Evolutionary conservation across 2,113 vertebrate genomes (phyloP).

Genomic region (Ctenodactylus gundi): DNA sequence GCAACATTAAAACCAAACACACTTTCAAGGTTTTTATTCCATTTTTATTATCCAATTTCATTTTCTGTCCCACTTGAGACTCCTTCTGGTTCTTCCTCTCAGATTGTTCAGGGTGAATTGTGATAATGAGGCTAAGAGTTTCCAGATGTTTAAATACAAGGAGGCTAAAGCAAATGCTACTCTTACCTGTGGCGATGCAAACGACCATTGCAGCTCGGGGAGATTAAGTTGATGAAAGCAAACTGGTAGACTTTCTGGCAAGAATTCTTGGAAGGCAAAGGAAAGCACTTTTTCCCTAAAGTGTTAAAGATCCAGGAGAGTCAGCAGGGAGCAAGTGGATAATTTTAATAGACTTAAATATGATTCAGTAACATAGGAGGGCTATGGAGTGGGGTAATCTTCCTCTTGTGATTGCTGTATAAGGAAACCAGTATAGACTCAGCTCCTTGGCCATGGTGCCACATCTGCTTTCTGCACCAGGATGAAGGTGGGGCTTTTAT

Average conservation of each 20-base stretch:
- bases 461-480: constrained; percentile 46
- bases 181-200: constrained; percentile 71
- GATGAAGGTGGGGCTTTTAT: constrained; percentile 59
- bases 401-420: background rate
- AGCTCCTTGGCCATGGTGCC: background rate
- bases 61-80: constrained; percentile 48
- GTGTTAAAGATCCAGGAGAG: constrained; percentile 63
- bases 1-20: constrained; percentile 79
- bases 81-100: constrained; percentile 59
- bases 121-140: constrained; percentile 62
- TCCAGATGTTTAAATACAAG: constrained; percentile 58
- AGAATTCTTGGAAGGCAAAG: constrained; percentile 69
- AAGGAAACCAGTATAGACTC: background rate
- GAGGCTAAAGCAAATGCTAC: constrained; percentile 64
- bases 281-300: constrained; percentile 58
- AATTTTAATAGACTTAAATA: constrained; percentile 42
- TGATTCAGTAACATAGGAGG: constrained; percentile 31
- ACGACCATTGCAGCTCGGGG: constrained; percentile 64
- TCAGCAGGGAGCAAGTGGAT: constrained; percentile 59
- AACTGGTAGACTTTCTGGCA: constrained; percentile 68
- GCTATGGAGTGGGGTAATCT: background rate
- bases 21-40: constrained; percentile 57
- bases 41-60: constrained; percentile 72
- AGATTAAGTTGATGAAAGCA: constrained; percentile 67
- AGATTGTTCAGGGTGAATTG: constrained; percentile 56